Evolutionary conservation across 2,113 vertebrate genomes (phyloP).

Genomic region (Spea multiplicata): DNA sequence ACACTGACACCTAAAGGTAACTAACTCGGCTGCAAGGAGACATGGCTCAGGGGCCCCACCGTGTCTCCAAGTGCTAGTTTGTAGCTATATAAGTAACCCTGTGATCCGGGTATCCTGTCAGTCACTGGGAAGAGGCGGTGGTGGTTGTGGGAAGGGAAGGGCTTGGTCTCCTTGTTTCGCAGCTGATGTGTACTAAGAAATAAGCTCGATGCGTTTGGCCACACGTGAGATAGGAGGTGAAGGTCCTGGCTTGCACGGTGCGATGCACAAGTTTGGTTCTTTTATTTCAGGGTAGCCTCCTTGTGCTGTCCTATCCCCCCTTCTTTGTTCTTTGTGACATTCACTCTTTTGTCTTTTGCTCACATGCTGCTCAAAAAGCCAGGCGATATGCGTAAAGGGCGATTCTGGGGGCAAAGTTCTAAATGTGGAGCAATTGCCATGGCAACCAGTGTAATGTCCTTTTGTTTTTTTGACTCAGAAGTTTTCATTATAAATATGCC

Average conservation of each 20-base stretch:
- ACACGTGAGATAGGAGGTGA: no score
- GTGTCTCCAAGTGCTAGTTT: background rate
- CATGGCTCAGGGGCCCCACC: background rate
- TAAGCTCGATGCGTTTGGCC: background rate
- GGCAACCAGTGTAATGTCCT: no score
- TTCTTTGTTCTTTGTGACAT: conserved; percentile 2
- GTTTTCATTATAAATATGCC: no score
- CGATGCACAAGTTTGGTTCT: conserved; percentile 7
- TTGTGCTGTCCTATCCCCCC: background rate
- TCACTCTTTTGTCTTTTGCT: background rate
- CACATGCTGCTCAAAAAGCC: background rate
- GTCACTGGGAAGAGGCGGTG: background rate
- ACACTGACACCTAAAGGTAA: conserved; percentile 22
- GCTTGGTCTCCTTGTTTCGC: conserved; percentile 4
- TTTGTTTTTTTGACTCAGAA: background rate
- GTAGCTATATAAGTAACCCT: background rate
- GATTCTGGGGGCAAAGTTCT: no score
- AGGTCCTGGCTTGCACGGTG: background rate
- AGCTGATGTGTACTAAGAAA: conserved; percentile 10
- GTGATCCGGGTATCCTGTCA: background rate
- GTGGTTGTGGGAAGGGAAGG: background rate
- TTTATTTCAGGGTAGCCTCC: background rate
- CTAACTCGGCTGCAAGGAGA: background rate
- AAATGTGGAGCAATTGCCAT: no score
- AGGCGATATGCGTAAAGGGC: background rate